These are phyloP conservation scores for Phrynosoma platyrhinos DNA, from an alignment of 2,113 vertebrate species.

Conservation along the genomic window DNA sequence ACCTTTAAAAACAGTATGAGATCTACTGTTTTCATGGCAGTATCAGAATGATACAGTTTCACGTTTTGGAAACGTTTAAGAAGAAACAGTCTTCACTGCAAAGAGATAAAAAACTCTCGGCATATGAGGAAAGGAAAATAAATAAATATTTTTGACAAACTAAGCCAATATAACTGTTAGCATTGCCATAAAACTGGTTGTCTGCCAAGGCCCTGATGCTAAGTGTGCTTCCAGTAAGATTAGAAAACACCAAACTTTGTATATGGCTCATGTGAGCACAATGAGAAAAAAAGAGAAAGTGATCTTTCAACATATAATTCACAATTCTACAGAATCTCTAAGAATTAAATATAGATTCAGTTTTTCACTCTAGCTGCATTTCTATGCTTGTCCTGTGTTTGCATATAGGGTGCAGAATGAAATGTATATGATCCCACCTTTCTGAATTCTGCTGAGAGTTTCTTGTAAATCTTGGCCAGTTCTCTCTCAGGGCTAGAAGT, in stretches of 20 bases:
- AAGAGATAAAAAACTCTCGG: background rate
- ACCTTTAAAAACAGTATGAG: background rate
- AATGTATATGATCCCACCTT: background rate
- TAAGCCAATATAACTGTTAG: background rate
- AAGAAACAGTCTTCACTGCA: background rate
- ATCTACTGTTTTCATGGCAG: background rate
- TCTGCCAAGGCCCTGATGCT: background rate
- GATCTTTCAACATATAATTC: background rate
- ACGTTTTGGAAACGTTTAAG: background rate
- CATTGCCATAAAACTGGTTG: background rate
- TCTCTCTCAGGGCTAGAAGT: background rate
- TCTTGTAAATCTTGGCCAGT: background rate
- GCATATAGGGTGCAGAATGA: background rate
- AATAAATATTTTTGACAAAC: background rate
- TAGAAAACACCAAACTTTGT: background rate
- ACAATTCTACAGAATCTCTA: background rate
- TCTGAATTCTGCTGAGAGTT: background rate
- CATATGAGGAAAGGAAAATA: background rate
- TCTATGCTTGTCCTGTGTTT: background rate
- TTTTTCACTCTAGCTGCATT: background rate
- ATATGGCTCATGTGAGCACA: background rate
- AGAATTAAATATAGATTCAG: background rate
- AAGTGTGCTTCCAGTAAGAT: background rate
- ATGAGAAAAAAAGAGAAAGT: background rate
- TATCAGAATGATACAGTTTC: background rate